A percentile compares a stretch with the other conserved stretches of the same genome.
Evolutionary conservation across 2,888 invertebrate species (phyloP).

Genomic region (Aelia acuminata): DNA sequence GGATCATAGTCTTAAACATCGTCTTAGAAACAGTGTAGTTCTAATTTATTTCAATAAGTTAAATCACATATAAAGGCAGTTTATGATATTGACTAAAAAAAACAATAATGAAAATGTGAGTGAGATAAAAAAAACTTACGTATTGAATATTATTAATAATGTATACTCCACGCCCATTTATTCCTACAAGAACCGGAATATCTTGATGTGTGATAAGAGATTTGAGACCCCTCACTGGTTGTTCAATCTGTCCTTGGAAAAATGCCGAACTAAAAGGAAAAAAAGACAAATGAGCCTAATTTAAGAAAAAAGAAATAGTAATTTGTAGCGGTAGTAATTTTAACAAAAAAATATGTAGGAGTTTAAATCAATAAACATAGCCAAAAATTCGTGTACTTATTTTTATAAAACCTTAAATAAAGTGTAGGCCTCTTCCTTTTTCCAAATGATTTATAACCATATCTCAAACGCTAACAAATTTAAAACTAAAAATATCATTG

Average conservation of each 20-base stretch:
- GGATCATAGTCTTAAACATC: too few species aligned
- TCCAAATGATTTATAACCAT: background rate
- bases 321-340: background rate
- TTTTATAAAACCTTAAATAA: too few species aligned
- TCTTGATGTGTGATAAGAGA: slow-evolving; percentile 89
- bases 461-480: too few species aligned
- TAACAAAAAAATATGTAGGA: background rate
- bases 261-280: slow-evolving; percentile 83
- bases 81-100: background rate
- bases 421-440: background rate
- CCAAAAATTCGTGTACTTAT: too few species aligned
- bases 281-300: background rate
- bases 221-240: slow-evolving; percentile 87
- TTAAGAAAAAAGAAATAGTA: background rate
- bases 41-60: background rate
- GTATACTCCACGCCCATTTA: slow-evolving; percentile 87
- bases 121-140: slow-evolving; percentile 74
- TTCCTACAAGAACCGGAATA: slow-evolving; percentile 88
- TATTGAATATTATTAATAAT: slow-evolving; percentile 88
- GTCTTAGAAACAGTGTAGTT: background rate
- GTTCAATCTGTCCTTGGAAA: slow-evolving; percentile 95
- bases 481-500: too few species aligned
- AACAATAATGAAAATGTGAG: background rate
- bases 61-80: background rate
- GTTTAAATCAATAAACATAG: background rate